phyloP scores from a whole-genome alignment of 2,888 invertebrate genomes.

The Eupeodes latifasciatus region DNA sequence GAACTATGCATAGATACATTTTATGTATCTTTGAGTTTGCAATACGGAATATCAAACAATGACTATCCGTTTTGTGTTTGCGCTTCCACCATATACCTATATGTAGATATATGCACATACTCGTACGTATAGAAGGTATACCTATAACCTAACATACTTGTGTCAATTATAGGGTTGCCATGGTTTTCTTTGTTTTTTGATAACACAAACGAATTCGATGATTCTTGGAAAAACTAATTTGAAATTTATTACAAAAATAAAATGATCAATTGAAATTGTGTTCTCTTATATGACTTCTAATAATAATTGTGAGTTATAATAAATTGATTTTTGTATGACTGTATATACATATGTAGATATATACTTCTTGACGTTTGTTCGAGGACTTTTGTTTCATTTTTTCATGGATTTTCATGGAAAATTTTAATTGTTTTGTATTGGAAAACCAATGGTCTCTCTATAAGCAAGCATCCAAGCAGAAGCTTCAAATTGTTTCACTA shows the following conservation, averaged over 20 bases:
- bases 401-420: too few relatives aligned
- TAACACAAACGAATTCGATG: not conserved
- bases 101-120: too few relatives aligned
- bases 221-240: not conserved
- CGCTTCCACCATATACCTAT: conserved; percentile 11
- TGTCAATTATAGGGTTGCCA: conserved; percentile 8
- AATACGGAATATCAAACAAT: conserved; percentile 31
- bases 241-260: not conserved
- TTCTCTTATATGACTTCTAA: not conserved
- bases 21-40: not conserved
- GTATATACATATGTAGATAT: too few relatives aligned
- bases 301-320: not conserved
- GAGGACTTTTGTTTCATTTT: too few relatives aligned
- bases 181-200: not conserved
- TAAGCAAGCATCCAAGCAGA: too few relatives aligned
- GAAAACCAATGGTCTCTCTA: too few relatives aligned
- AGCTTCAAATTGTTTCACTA: too few relatives aligned
- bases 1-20: not conserved
- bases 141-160: conserved; percentile 8
- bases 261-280: not conserved
- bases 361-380: too few relatives aligned
- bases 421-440: too few relatives aligned
- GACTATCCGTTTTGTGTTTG: conserved; percentile 37
- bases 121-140: too few relatives aligned
- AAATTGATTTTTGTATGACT: too few relatives aligned